Evolutionary conservation across 1,140 invertebrate species (phyloP).

Genomic region (Ceratina japonica): DNA sequence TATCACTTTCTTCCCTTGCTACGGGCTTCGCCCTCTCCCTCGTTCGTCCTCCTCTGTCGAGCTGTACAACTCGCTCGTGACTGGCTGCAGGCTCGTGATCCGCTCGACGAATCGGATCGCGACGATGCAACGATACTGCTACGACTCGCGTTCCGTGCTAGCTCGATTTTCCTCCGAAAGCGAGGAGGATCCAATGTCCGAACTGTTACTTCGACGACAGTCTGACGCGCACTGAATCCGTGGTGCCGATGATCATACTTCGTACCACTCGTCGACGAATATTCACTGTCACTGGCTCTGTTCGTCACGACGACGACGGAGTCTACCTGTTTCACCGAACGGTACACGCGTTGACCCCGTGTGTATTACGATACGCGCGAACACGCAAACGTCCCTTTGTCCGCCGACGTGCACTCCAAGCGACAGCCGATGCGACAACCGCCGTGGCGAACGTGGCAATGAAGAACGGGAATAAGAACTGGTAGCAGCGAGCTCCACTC

Average conservation of each 20-base stretch:
- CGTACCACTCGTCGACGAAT: background rate
- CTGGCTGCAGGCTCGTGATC: conserved; percentile 53
- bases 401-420: background rate
- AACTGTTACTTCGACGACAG: too few species aligned
- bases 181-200: background rate
- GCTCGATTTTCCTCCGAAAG: background rate
- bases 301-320: conserved; percentile 2
- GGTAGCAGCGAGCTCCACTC: conserved; percentile 63
- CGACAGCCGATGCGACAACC: background rate
- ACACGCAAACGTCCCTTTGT: conserved; percentile 7
- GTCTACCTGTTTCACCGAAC: background rate
- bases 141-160: conserved; percentile 9
- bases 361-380: background rate
- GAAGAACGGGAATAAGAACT: conserved; percentile 19
- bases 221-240: too few species aligned
- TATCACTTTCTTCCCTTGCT: conserved; percentile 64
- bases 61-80: conserved; percentile 51
- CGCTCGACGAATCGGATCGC: conserved; percentile 54
- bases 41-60: conserved; percentile 12
- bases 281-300: background rate
- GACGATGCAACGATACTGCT: conserved; percentile 49
- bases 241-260: background rate
- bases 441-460: background rate
- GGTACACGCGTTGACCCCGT: conserved; percentile 2
- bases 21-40: conserved; percentile 24